Evolutionary conservation across 2,113 vertebrate species (phyloP).

Genomic region (Odontophorus gujanensis): DNA sequence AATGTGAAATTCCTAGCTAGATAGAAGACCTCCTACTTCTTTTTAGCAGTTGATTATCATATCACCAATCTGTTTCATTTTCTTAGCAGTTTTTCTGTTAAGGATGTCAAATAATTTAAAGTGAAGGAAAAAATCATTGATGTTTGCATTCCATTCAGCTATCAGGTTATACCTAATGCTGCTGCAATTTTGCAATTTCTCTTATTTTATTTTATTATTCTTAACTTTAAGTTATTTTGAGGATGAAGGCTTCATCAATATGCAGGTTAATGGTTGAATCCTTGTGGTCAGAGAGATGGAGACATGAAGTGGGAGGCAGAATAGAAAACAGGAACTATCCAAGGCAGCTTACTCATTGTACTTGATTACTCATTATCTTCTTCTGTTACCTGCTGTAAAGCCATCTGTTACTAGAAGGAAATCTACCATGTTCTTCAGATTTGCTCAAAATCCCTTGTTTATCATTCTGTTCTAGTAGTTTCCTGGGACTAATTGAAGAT

Average conservation of each 20-base stretch:
- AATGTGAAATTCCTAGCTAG: constrained; percentile 10
- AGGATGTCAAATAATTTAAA: not conserved
- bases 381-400: constrained; percentile 67
- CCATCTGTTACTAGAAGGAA: constrained; percentile 59
- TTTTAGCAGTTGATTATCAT: constrained; percentile 27
- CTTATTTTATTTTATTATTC: not conserved
- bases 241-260: not conserved
- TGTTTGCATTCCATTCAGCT: not conserved
- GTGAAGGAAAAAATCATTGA: not conserved
- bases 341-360: constrained; percentile 61
- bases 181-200: not conserved
- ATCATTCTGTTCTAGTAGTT: constrained; percentile 1
- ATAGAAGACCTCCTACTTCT: constrained; percentile 11
- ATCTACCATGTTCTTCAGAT: constrained; percentile 10
- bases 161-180: not conserved
- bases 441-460: constrained; percentile 28
- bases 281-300: not conserved
- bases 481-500: not conserved
- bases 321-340: constrained; percentile 47
- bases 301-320: not conserved
- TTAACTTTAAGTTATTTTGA: not conserved
- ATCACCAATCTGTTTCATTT: constrained; percentile 43
- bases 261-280: constrained; percentile 20
- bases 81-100: constrained; percentile 14
- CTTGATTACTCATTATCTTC: constrained; percentile 65